phyloP scores from a whole-genome alignment of 2,888 invertebrate genomes.

The Oligia fasciuncula region DNA sequence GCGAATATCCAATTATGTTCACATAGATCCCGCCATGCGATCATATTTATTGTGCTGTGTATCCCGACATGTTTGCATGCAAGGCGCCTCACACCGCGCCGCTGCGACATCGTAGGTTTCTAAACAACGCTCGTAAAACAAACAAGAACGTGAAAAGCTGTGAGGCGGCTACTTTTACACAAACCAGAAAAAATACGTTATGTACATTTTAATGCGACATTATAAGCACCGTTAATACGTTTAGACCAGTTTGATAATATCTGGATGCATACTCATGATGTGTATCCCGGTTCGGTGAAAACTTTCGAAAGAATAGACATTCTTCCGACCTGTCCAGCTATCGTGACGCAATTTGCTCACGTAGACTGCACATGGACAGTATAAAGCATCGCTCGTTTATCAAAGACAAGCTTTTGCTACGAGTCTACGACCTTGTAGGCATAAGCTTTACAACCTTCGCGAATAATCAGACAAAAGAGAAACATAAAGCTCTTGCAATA shows the following conservation, averaged over 20 bases:
- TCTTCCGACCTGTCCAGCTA: slow-evolving; percentile 18
- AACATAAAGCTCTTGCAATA: neutral
- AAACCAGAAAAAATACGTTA: slow-evolving; percentile 76
- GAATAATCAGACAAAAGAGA: neutral
- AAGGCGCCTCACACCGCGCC: slow-evolving; percentile 70
- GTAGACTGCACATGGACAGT: slow-evolving; percentile 12
- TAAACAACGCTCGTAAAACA: slow-evolving; percentile 79
- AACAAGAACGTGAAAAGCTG: slow-evolving; percentile 71
- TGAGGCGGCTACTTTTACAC: slow-evolving; percentile 76
- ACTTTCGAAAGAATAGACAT: slow-evolving; percentile 67
- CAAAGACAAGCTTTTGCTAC: slow-evolving; percentile 18
- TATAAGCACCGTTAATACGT: slow-evolving; percentile 77
- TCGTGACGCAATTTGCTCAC: slow-evolving; percentile 42
- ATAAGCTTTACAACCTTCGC: neutral
- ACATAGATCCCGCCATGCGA: slow-evolving; percentile 76
- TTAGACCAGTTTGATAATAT: slow-evolving; percentile 74
- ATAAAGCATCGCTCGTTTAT: slow-evolving; percentile 22
- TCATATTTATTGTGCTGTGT: slow-evolving; percentile 75
- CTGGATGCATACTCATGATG: slow-evolving; percentile 63
- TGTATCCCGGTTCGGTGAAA: slow-evolving; percentile 66
- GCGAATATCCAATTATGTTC: slow-evolving; percentile 84
- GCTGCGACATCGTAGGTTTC: slow-evolving; percentile 70
- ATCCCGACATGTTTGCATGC: slow-evolving; percentile 77
- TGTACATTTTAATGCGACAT: slow-evolving; percentile 81
- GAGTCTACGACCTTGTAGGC: neutral